Conservation (phyloP, 2,797 vertebrate genomes). For the Sciurus carolinensis region DNA sequence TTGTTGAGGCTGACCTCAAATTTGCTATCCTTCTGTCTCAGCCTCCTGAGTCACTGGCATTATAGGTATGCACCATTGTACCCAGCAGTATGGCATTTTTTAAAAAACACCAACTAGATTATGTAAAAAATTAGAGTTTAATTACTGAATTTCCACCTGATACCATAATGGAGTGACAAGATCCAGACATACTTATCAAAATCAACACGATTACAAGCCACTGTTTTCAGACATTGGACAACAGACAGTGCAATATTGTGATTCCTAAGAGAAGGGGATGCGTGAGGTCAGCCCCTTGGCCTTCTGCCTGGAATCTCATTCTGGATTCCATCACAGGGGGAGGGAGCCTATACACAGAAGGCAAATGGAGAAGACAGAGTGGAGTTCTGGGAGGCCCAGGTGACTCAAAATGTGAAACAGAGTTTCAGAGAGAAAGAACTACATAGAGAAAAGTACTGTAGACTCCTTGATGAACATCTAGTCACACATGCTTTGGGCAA, state of each 20-base stretch:
- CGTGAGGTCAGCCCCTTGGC: neutral
- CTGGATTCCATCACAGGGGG: neutral
- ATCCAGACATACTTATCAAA: neutral
- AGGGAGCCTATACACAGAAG: neutral
- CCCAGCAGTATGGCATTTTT: neutral
- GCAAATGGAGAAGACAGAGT: neutral
- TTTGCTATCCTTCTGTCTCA: neutral
- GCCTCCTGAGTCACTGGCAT: neutral
- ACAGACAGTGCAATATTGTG: neutral
- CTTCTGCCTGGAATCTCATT: conserved; percentile 14
- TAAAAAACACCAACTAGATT: conserved; percentile 19
- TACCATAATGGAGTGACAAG: neutral
- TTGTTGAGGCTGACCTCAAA: neutral
- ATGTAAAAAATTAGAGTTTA: conserved; percentile 14
- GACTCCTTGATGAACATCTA: neutral
- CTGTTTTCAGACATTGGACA: conserved; percentile 44
- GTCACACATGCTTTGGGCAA: neutral
- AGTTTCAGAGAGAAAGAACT: neutral
- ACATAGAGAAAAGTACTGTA: neutral
- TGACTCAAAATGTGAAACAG: neutral
- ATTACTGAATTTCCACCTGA: conserved; percentile 1
- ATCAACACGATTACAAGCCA: conserved; percentile 23
- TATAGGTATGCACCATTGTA: neutral
- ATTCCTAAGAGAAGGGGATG: conserved; percentile 28
- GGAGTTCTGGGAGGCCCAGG: neutral